phyloP scores from a whole-genome alignment of 2,797 vertebrate genomes.

The Meda fulgida region DNA sequence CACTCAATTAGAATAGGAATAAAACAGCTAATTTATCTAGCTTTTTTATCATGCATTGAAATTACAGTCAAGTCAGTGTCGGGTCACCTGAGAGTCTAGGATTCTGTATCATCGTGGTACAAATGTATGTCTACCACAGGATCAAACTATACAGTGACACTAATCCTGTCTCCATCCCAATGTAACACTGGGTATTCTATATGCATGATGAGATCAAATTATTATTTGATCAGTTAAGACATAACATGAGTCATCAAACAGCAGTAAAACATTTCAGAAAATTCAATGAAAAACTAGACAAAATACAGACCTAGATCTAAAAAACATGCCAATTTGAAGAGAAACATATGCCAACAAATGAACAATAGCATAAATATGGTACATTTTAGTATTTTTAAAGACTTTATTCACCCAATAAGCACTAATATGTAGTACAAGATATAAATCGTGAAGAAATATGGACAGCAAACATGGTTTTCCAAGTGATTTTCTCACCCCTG shows the following conservation, averaged over 20 bases:
- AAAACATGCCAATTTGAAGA: neutral
- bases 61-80: constrained; percentile 38
- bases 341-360: neutral
- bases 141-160: constrained; percentile 47
- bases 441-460: constrained; percentile 1
- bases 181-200: constrained; percentile 39
- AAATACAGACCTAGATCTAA: neutral
- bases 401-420: neutral
- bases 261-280: neutral
- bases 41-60: constrained; percentile 42
- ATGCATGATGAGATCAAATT: constrained; percentile 48
- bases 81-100: constrained; percentile 25
- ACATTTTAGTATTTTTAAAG: neutral
- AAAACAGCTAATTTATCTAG: neutral
- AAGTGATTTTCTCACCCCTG: constrained; percentile 30
- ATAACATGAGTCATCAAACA: constrained; percentile 4
- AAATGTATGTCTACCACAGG: constrained; percentile 42
- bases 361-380: neutral
- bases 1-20: constrained; percentile 15
- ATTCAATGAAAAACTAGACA: neutral
- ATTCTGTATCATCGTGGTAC: constrained; percentile 27
- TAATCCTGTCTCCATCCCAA: constrained; percentile 37
- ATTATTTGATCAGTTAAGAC: constrained; percentile 13
- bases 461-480: constrained; percentile 33
- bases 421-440: neutral